phyloP scores from a whole-genome alignment of 2,888 invertebrate genomes.

The Endomychus coccineus region DNA sequence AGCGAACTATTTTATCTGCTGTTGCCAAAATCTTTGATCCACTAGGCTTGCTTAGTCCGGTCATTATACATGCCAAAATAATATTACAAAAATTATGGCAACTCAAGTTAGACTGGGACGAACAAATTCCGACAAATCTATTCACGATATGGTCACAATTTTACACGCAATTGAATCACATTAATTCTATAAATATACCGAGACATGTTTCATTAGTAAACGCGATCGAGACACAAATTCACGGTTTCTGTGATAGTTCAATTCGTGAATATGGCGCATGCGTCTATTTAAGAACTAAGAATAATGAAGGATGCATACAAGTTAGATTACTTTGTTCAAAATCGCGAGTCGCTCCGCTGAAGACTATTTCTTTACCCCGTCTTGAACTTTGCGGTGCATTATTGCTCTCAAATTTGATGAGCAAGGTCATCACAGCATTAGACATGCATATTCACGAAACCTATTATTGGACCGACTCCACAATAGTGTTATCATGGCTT shows the following conservation, averaged over 20 bases:
- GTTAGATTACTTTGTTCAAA: conserved; percentile 14
- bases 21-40: neutral
- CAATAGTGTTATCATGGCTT: neutral
- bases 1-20: neutral
- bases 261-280: conserved; percentile 10
- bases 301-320: neutral
- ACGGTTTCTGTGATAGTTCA: conserved; percentile 10
- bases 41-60: neutral
- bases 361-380: conserved; percentile 13
- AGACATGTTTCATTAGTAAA: conserved; percentile 3
- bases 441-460: neutral
- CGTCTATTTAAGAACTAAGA: conserved; percentile 4
- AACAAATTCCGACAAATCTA: conserved; percentile 6
- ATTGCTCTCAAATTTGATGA: conserved; percentile 9
- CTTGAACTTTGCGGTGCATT: conserved; percentile 16
- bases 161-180: conserved; percentile 2
- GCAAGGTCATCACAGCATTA: conserved; percentile 7
- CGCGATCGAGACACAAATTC: conserved; percentile 4
- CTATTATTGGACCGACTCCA: neutral
- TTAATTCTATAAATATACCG: conserved; percentile 4
- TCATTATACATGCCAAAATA: conserved; percentile 1
- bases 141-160: conserved; percentile 7
- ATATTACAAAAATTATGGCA: conserved; percentile 12
- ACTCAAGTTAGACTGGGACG: conserved; percentile 8
- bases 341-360: conserved; percentile 15